A percentile compares a stretch with the other conserved stretches of the same genome.
Evolutionary conservation across 1,140 invertebrate genomes (phyloP).

Genomic region (Listronotus bonariensis): DNA sequence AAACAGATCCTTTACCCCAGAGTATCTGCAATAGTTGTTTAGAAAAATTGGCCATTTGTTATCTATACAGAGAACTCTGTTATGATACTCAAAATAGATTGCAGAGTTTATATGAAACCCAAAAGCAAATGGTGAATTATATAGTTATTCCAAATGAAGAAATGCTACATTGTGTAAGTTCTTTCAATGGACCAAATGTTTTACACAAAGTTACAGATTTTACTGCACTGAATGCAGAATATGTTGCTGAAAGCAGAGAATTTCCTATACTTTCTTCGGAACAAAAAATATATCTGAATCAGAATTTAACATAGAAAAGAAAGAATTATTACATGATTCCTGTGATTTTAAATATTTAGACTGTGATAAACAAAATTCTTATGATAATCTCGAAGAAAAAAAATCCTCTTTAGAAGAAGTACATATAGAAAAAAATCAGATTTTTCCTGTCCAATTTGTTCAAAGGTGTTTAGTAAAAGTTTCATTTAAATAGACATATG

Average conservation of each 20-base stretch:
- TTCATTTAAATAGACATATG: conserved; percentile 41
- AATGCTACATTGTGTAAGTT: neutral
- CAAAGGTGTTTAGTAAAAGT: conserved; percentile 44
- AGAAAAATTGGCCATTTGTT: conserved; percentile 44
- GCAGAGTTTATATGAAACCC: conserved; percentile 19
- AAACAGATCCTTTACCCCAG: conserved; percentile 42
- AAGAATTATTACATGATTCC: conserved; percentile 5
- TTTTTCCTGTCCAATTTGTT: conserved; percentile 44
- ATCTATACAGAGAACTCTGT: conserved; percentile 46
- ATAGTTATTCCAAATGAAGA: conserved; percentile 11
- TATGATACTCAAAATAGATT: conserved; percentile 32
- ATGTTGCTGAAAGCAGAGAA: neutral
- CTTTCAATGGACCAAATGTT: neutral
- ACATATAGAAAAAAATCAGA: conserved; percentile 7
- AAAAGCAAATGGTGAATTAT: neutral
- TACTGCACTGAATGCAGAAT: neutral
- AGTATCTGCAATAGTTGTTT: conserved; percentile 46
- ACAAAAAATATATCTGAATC: neutral
- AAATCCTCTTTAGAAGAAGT: conserved; percentile 2
- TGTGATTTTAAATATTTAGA: conserved; percentile 21
- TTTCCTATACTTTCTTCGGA: neutral
- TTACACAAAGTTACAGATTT: neutral
- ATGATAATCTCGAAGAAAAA: conserved; percentile 2
- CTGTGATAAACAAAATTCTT: conserved; percentile 23
- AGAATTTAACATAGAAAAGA: neutral